Evolutionary conservation across 2,797 vertebrate species (phyloP).

Genomic region (Leptatherina wallacei): DNA sequence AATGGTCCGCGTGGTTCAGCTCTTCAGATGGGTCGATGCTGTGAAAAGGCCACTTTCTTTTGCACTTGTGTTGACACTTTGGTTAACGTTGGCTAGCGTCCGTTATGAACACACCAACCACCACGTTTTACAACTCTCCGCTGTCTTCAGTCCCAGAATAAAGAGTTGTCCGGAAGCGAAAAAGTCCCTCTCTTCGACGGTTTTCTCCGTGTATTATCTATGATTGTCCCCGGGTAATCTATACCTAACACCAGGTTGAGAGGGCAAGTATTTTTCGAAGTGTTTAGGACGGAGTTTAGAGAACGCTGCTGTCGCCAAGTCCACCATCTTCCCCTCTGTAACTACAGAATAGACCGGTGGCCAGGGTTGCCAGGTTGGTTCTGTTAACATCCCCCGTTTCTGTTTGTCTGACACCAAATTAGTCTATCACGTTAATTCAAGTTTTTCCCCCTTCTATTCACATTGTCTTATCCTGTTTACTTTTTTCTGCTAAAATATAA

Average conservation of each 20-base stretch:
- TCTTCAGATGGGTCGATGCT: neutral
- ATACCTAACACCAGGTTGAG: conserved; percentile 77
- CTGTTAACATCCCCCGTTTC: conserved; percentile 42
- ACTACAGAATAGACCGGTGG: conserved; percentile 57
- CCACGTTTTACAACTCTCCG: conserved; percentile 57
- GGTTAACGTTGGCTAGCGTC: conserved; percentile 35
- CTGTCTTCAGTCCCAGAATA: conserved; percentile 10
- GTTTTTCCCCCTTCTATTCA: too few species aligned
- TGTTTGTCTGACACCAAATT: neutral
- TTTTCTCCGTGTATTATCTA: conserved; percentile 78
- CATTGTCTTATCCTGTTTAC: too few species aligned
- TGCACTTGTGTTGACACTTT: conserved; percentile 45
- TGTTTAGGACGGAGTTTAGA: conserved; percentile 81
- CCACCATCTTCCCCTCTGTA: conserved; percentile 86
- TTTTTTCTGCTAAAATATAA: neutral
- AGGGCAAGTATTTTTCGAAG: conserved; percentile 70
- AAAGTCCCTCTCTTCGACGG: conserved; percentile 4
- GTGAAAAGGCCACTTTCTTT: neutral
- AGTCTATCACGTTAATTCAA: neutral
- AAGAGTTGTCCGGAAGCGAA: conserved; percentile 12
- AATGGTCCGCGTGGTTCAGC: conserved; percentile 1
- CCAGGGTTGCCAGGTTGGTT: conserved; percentile 66
- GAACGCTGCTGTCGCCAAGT: conserved; percentile 77
- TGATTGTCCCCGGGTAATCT: conserved; percentile 81
- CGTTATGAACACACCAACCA: conserved; percentile 12